A percentile compares a stretch with the other conserved stretches of the same genome.
Conservation (phyloP, 2,888 invertebrate genomes). For the Luperina nickerlii region DNA sequence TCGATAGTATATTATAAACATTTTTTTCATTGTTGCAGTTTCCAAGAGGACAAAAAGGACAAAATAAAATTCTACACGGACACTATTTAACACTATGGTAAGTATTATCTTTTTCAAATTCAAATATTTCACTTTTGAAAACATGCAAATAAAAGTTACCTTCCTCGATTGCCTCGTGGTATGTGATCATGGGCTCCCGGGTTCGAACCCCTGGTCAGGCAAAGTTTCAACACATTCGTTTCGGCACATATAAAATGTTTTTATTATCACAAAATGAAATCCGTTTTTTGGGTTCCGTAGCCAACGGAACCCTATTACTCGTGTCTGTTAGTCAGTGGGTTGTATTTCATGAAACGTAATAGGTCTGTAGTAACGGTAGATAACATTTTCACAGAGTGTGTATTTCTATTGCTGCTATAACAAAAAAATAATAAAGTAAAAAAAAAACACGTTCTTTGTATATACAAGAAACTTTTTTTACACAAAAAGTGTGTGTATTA, state of each 20-base stretch:
- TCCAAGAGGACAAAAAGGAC: slow-evolving; percentile 43
- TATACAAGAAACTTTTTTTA: too few species aligned
- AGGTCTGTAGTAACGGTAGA: background rate
- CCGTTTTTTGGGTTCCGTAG: background rate
- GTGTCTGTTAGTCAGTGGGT: background rate
- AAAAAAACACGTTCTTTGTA: background rate
- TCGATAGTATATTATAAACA: background rate
- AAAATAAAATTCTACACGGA: slow-evolving; percentile 15
- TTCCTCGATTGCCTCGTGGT: too few species aligned
- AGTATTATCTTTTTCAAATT: slow-evolving; percentile 5
- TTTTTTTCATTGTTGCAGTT: slow-evolving; percentile 58
- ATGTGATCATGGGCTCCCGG: background rate
- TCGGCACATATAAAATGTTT: background rate
- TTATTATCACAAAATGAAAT: background rate
- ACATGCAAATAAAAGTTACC: background rate
- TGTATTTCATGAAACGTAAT: background rate
- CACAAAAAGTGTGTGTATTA: too few species aligned
- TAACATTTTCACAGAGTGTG: background rate
- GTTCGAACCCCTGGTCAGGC: background rate
- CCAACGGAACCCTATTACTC: too few species aligned
- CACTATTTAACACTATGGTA: slow-evolving; percentile 59
- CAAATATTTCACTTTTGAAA: background rate
- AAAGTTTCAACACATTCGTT: background rate
- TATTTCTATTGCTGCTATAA: background rate
- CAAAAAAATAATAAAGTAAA: background rate